A percentile compares a stretch with the other conserved stretches of the same genome.
These are phyloP conservation scores for Tylochromis polylepis DNA, from an alignment of 2,113 vertebrate genomes.

Conservation along the genomic window DNA sequence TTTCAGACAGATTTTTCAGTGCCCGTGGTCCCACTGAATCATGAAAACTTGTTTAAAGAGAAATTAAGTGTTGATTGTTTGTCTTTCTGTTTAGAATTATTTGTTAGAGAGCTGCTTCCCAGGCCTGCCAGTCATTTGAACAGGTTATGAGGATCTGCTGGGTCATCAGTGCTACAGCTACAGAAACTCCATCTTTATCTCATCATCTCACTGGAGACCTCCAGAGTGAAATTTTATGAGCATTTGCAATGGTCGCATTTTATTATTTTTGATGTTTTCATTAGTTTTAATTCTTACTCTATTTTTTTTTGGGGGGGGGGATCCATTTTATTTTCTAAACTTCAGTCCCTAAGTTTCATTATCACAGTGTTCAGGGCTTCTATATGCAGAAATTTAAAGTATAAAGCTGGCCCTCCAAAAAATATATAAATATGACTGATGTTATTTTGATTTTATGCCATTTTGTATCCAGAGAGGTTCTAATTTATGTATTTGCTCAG, in stretches of 20 bases:
- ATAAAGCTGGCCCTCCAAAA: background rate
- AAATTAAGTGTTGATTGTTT: conserved; percentile 50
- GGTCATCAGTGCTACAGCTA: background rate
- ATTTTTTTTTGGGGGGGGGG: fast-evolving
- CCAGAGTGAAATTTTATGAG: background rate
- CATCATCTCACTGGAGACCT: background rate
- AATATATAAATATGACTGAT: background rate
- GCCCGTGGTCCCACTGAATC: conserved; percentile 31
- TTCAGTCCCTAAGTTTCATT: background rate
- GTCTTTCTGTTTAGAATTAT: conserved; percentile 25
- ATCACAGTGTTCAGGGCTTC: background rate
- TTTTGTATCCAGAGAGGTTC: background rate
- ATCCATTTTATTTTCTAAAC: background rate
- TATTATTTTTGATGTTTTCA: background rate
- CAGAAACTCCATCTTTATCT: background rate
- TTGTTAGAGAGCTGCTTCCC: conserved; percentile 21
- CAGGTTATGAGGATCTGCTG: background rate
- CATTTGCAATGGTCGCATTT: background rate
- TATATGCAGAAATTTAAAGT: background rate
- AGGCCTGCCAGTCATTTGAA: background rate
- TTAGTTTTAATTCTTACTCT: background rate
- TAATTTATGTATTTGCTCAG: background rate
- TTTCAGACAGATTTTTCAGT: conserved; percentile 52
- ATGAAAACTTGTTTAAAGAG: conserved; percentile 41
- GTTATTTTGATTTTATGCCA: background rate